phyloP scores from a whole-genome alignment of 2,113 vertebrate genomes.

The Fulica atra region DNA sequence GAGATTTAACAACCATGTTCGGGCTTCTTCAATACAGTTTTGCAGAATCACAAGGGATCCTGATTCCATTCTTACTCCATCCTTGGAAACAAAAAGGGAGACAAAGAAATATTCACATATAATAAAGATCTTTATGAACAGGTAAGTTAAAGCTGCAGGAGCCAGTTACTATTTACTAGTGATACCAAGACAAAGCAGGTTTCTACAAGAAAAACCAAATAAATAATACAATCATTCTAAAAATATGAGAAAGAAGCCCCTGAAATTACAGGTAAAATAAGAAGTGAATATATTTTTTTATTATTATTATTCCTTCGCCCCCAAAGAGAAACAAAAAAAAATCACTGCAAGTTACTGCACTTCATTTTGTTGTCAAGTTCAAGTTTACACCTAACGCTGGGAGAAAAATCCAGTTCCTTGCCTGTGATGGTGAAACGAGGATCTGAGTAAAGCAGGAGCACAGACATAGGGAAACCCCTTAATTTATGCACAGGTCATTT shows the following conservation, averaged over 20 bases:
- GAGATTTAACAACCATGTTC: background rate
- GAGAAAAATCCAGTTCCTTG: background rate
- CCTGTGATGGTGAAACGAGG: background rate
- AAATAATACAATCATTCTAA: background rate
- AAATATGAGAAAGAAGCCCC: background rate
- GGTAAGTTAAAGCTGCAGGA: background rate
- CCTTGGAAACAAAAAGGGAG: background rate
- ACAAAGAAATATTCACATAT: background rate
- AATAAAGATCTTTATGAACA: background rate
- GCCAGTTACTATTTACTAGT: background rate
- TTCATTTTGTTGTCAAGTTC: background rate
- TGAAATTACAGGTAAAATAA: background rate
- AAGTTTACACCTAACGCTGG: background rate
- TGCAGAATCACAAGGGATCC: background rate
- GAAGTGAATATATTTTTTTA: background rate
- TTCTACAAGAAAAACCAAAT: background rate
- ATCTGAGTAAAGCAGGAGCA: conserved; percentile 1
- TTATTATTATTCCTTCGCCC: fast-evolving
- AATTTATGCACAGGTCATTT: conserved; percentile 44
- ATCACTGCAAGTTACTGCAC: background rate
- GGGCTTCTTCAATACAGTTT: background rate
- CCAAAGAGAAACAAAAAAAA: background rate
- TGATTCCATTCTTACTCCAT: background rate
- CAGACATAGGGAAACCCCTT: conserved; percentile 17
- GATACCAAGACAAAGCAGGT: background rate